These are phyloP conservation scores for Drosophila kanapiae DNA, from an alignment of 1,140 invertebrate genomes.

Conservation along the genomic window DNA sequence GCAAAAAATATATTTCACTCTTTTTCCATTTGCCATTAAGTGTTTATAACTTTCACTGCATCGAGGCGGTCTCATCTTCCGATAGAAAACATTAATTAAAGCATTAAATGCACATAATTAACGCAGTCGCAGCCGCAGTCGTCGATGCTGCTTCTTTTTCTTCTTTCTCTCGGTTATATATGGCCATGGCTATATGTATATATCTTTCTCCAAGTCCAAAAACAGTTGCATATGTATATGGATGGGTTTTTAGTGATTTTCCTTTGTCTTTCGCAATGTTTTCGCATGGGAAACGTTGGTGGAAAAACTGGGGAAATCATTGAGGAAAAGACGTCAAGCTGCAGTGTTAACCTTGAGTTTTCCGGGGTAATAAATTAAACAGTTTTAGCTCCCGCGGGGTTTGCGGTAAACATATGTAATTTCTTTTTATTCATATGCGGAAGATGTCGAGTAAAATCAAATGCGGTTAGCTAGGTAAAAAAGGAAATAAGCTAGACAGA, in stretches of 20 bases:
- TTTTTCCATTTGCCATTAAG: conserved; percentile 46
- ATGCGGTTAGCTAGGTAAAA: neutral
- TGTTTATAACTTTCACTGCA: conserved; percentile 72
- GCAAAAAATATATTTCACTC: conserved; percentile 37
- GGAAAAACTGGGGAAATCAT: conserved; percentile 47
- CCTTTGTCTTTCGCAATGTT: conserved; percentile 47
- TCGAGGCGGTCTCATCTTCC: conserved; percentile 25
- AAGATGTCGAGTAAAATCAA: conserved; percentile 23
- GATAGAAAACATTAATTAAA: conserved; percentile 77
- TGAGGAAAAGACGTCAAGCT: conserved; percentile 51
- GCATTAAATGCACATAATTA: conserved; percentile 78
- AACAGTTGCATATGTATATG: conserved; percentile 24
- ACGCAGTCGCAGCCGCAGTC: conserved; percentile 40
- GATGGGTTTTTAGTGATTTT: conserved; percentile 46
- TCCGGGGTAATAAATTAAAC: conserved; percentile 66
- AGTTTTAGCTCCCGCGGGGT: conserved; percentile 25
- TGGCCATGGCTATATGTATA: conserved; percentile 24
- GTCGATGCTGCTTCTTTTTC: conserved; percentile 39
- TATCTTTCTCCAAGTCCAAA: conserved; percentile 26
- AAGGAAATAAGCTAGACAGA: conserved; percentile 12
- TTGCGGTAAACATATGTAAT: conserved; percentile 38
- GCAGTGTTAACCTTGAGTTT: conserved; percentile 66
- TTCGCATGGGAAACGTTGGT: conserved; percentile 49
- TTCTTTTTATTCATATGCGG: conserved; percentile 40
- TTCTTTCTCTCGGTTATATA: conserved; percentile 38